Base-by-base conservation (phyloP, 2,113 vertebrate genomes). In the Varanus komodoensis region DNA sequence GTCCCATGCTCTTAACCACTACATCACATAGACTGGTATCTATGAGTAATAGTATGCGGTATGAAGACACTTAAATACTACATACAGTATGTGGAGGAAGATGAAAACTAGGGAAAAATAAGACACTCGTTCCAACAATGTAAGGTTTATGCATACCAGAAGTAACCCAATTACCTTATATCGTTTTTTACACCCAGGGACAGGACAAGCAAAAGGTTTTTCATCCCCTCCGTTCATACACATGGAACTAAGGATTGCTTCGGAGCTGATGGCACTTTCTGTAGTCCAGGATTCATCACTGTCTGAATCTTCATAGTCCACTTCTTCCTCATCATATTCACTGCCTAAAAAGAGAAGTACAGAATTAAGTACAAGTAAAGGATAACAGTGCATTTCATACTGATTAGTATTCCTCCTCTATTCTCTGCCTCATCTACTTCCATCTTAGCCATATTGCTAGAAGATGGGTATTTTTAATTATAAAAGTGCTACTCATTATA, bases 281-380 rank as follows among this genome's bases (percentile, higher is more conserved):
- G 98, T 99, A 93, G 99, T 99, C 99, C 99, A 99, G 69, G 99
- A 99, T 95, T 99, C 99, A 9, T 99, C 99, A 67, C 99, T 99
- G 97, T 99, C 99, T 2, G 99, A 99, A 96, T 99, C 99, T 96
- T 99, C 99, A 38, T 98, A 99, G 94, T 99, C 99, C 86, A 98
- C 98, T 89, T 99, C 99, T 96, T 99, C 99, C 89, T 99, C 99
- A 44, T 99, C 99, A 69, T 99, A 99, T 94, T 99, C 99, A 5
- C 99, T 99, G 91, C 99, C 99, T 99, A 96, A 29, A 68, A 92
- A 90, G 91, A 81, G 6, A 0, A 64, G 52, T 78, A 3, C 75
- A 50, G 82, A 17, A 67, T 96, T 89, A 96, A 75, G 25, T 84
- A 48, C n/a, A 74, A 29, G 6, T 38, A 8, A 2, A 90, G 84